Base-by-base conservation (phyloP, 2,888 invertebrate genomes). In the Caenorhabditis afra region DNA sequence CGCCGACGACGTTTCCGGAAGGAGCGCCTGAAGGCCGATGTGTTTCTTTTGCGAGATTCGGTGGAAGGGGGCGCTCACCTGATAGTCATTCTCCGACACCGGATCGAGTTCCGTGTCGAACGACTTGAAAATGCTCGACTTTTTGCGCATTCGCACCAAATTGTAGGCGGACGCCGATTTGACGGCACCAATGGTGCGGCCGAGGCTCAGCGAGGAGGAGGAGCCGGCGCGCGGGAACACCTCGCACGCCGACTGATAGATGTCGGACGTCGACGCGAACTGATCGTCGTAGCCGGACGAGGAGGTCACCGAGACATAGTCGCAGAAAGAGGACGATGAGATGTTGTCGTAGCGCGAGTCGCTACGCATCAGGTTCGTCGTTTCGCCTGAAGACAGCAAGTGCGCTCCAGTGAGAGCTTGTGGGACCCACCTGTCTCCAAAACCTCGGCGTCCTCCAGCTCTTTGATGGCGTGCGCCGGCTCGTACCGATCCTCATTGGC, bases 331-430 rank as follows among this genome's bases (percentile, higher is more conserved):
- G 20, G 67, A 74, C 59, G 81, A 82, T 52, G 86, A 86, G 57
- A 86, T 81, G 45, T 86, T 86, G 68, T 86, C 86, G 71, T 86
- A 86, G 8, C 82, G 82, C 37, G 84, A 83, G 16, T 78, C 76
- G 62, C 84, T 76, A 58, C 86, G 80, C 47, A 75, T 67, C 12
- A 84, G 62, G 20, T 80, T 61, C 18, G 68, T 77, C 55, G 64
- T 65, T 47, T 74, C 79, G 62, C 57, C 74, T 79, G 64, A n/a
- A n/a, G n/a, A n/a, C n/a, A n/a, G n/a, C n/a, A n/a, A n/a, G n/a
- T n/a, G n/a, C n/a, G n/a, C n/a, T n/a, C n/a, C n/a, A n/a, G n/a
- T n/a, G n/a, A n/a, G n/a, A n/a, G n/a, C n/a, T n/a, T n/a, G n/a
- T n/a, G n/a, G n/a, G n/a, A n/a, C 14, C 35, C 39, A 73, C 64